Percentiles rank a stretch among this genome's conserved stretches.
These are phyloP conservation scores for Atopsyche davidsoni DNA, from an alignment of 1,140 invertebrate species.

Conservation along the genomic window DNA sequence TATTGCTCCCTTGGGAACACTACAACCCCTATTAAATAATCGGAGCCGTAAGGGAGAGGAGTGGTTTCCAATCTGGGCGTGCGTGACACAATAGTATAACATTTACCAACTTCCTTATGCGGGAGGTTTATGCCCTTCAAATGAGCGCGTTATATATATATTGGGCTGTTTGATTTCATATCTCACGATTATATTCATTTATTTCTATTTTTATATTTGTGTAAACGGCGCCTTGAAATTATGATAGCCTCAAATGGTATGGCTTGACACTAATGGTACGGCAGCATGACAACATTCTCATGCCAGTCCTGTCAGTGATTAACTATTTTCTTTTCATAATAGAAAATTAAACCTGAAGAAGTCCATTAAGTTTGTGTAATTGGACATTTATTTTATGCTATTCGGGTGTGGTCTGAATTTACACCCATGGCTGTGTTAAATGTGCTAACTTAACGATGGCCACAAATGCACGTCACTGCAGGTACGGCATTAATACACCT, in stretches of 20 bases:
- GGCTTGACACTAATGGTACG: slow-evolving; percentile 21
- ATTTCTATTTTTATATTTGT: slow-evolving; percentile 30
- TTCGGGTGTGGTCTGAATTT: no score
- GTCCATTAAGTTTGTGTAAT: no score
- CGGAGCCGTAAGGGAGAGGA: slow-evolving; percentile 22
- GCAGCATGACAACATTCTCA: slow-evolving; percentile 20
- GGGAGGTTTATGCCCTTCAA: slow-evolving; percentile 30
- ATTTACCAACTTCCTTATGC: slow-evolving; percentile 28
- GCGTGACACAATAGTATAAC: slow-evolving; percentile 30
- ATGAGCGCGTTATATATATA: slow-evolving; percentile 31
- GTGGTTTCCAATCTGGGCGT: slow-evolving; percentile 10
- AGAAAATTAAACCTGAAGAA: no score
- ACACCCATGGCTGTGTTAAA: no score
- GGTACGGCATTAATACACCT: no score
- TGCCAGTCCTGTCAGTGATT: slow-evolving; percentile 5
- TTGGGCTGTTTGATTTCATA: slow-evolving; percentile 30
- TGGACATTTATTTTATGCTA: no score
- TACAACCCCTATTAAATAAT: slow-evolving; percentile 28
- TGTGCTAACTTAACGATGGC: no score
- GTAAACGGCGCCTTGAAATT: slow-evolving; percentile 30
- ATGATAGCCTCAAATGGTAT: slow-evolving; percentile 24
- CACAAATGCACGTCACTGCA: no score
- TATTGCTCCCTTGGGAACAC: slow-evolving; percentile 27
- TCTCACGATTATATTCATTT: slow-evolving; percentile 29
- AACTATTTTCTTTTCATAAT: no score